Evolutionary conservation across 1,140 invertebrate genomes (phyloP), one percentile per base, ranked within the genome.

Genomic region (Steinernema khuongi): DNA sequence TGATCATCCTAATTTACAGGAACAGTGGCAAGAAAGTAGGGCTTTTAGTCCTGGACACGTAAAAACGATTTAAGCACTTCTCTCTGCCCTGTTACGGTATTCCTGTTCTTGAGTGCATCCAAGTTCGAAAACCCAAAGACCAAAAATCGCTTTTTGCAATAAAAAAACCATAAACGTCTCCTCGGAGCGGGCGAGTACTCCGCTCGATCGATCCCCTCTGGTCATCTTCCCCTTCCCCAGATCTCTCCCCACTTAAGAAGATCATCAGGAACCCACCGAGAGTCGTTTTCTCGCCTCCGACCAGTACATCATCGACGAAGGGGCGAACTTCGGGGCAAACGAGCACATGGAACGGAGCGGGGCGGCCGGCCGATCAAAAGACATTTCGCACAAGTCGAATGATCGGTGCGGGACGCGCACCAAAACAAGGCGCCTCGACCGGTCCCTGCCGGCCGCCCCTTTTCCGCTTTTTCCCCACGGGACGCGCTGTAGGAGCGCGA

Each of bases 281-380:
- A 60, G 50, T 60, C 50, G 50, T 26, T 60, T 60, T 60, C 50
- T 60, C 50, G 50, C 50, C 50, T 60, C 50, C 14, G 50, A 60
- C 50, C 50, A 60, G 50, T 60, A 60, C 50, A 60, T 60, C 50
- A 60, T 60, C 50, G 50, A 60, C 50, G 50, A 60, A 14, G 50
- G 50, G 22, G 50, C 50, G 11, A 60, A 60, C 22, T 60, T 60
- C 50, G 50, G 50, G 11, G 50, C 50, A 60, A 60, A 60, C 50
- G 50, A 60, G 26, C 50, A 60, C 50, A 60, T 60, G 11, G 50
- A 60, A 22, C 50, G 50, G 14, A 60, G 22, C 7, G 50, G 50
- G 50, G 26, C 7, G 19, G 22, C 22, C 50, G 50, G 50, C 7
- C 50, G 50, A 60, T 60, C 50, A 60, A 60, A 60, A 60, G 50